These are phyloP conservation scores for Sphenodon punctatus DNA, from an alignment of 2,797 vertebrate species.

Conservation along the genomic window DNA sequence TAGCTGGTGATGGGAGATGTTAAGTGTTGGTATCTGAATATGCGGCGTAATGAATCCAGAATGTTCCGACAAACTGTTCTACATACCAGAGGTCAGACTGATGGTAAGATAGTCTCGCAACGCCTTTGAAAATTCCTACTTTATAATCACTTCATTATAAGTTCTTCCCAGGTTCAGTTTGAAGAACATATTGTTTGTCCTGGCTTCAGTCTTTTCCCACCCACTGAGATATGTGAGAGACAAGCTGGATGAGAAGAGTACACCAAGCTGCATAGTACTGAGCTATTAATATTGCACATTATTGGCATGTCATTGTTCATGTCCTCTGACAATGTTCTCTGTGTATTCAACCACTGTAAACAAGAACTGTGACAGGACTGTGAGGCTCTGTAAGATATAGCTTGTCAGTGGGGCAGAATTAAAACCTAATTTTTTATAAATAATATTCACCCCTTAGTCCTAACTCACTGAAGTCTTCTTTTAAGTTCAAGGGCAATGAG, in stretches of 20 bases:
- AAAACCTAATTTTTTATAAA: neutral
- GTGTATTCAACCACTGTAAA: too few relatives aligned
- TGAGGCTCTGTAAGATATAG: neutral
- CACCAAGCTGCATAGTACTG: too few relatives aligned
- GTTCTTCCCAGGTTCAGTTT: neutral
- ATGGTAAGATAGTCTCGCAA: neutral
- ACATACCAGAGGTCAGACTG: neutral
- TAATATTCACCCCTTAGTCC: neutral
- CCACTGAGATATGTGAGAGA: neutral
- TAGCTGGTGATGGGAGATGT: neutral
- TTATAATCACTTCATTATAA: too few relatives aligned
- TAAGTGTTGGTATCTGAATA: neutral
- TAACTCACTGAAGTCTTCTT: neutral
- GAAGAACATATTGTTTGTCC: neutral
- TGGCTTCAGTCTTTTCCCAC: neutral
- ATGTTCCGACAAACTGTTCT: neutral
- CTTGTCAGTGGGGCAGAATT: neutral
- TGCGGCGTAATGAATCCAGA: neutral
- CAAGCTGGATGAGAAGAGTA: neutral
- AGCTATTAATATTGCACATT: too few relatives aligned
- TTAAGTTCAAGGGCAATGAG: too few relatives aligned
- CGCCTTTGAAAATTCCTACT: too few relatives aligned
- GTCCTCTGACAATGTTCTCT: too few relatives aligned
- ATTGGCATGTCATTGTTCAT: neutral
- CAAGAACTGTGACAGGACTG: too few relatives aligned